Percentiles rank a stretch among this genome's conserved stretches.
Evolutionary conservation across 2,888 invertebrate genomes (phyloP).

Genomic region (Pinctada fucata): DNA sequence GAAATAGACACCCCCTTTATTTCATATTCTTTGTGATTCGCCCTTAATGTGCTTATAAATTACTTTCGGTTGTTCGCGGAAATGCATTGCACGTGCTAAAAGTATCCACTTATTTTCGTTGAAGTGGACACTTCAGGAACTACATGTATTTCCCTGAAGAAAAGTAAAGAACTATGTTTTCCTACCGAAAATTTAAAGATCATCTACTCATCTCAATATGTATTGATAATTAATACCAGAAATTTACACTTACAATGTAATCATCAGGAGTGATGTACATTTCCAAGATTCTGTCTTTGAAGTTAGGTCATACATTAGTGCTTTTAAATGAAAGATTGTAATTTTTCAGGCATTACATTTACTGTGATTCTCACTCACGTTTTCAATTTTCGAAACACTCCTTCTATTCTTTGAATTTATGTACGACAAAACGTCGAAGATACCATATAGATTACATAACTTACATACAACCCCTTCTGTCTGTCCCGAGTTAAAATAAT

Average conservation of each 20-base stretch:
- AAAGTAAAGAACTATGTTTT: constrained; percentile 1
- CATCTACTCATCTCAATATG: not conserved
- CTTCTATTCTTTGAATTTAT: no score
- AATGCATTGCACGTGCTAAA: not conserved
- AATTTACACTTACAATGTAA: constrained; percentile 1
- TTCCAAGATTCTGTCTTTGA: not conserved
- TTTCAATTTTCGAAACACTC: no score
- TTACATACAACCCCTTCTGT: no score
- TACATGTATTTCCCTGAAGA: not conserved
- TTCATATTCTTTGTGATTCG: not conserved
- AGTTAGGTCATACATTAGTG: constrained; percentile 1
- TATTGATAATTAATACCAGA: constrained; percentile 3
- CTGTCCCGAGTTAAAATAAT: no score
- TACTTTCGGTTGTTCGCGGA: not conserved
- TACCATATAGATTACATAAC: no score
- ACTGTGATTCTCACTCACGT: no score
- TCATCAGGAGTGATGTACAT: not conserved
- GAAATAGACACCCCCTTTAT: not conserved
- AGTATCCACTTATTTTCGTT: not conserved
- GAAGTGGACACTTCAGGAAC: not conserved
- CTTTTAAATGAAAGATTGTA: not conserved
- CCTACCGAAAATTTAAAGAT: not conserved
- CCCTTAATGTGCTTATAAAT: not conserved
- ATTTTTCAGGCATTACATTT: not conserved
- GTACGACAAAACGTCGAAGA: no score